Conservation (phyloP, 2,888 invertebrate species). For the Polyploca ridens region DNA sequence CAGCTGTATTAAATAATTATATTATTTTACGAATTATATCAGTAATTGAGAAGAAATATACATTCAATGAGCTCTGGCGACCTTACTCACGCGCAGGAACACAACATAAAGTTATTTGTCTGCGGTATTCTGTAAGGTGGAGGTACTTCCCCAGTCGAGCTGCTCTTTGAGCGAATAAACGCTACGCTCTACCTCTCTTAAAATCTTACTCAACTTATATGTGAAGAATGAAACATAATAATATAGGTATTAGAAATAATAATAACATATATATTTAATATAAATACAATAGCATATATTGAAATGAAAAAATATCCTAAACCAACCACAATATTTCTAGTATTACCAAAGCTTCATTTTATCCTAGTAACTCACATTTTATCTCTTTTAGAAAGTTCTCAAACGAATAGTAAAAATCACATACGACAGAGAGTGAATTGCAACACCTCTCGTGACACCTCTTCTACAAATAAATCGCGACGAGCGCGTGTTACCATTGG, state of each 20-base stretch:
- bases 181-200: no score
- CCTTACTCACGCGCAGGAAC: no score
- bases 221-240: no score
- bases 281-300: not conserved
- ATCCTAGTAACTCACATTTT: not conserved
- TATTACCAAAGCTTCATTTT: not conserved
- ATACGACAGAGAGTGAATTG: slow-evolving; percentile 3
- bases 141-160: no score
- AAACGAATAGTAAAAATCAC: slow-evolving; percentile 10
- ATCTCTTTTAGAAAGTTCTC: not conserved
- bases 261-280: not conserved
- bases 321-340: not conserved
- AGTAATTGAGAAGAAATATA: no score
- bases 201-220: no score
- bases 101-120: no score
- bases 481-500: not conserved
- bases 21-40: no score
- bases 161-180: no score
- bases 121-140: no score
- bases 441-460: slow-evolving; percentile 6
- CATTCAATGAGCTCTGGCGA: no score
- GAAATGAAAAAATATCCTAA: not conserved
- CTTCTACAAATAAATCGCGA: not conserved
- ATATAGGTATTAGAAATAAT: not conserved
- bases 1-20: no score